Percentiles rank a stretch among this genome's conserved stretches.
These are phyloP conservation scores for Troides helena DNA, from an alignment of 2,888 invertebrate species.

Conservation along the genomic window DNA sequence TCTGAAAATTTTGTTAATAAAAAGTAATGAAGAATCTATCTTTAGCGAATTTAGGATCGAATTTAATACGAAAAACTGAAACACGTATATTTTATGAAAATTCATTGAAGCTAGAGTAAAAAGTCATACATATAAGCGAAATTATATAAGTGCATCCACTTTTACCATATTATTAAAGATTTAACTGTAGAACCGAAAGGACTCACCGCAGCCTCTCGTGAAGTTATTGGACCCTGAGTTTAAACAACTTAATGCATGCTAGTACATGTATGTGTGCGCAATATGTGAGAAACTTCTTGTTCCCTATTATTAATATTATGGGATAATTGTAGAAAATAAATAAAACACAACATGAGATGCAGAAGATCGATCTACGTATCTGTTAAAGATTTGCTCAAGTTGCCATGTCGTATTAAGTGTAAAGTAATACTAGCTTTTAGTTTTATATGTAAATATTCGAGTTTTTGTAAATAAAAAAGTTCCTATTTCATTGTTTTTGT, in stretches of 20 bases:
- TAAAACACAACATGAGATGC: neutral
- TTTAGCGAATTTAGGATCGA: neutral
- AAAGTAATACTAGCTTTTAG: slow-evolving; percentile 44
- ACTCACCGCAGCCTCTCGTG: slow-evolving; percentile 12
- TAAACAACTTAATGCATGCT: slow-evolving; percentile 12
- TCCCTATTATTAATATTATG: neutral
- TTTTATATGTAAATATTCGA: slow-evolving; percentile 59
- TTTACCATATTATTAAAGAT: neutral
- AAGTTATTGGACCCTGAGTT: slow-evolving; percentile 15
- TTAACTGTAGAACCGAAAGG: slow-evolving; percentile 11
- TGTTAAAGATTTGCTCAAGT: slow-evolving; percentile 71
- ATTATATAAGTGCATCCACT: slow-evolving; percentile 3
- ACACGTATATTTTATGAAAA: neutral
- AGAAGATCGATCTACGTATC: slow-evolving; percentile 15
- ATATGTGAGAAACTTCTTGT: neutral
- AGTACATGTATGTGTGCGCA: slow-evolving; percentile 8
- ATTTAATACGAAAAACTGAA: neutral
- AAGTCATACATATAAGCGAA: neutral
- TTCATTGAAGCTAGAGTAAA: neutral
- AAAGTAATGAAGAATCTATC: too few species aligned
- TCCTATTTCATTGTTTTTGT: slow-evolving; percentile 65
- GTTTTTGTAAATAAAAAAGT: slow-evolving; percentile 76
- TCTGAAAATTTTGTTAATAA: neutral
- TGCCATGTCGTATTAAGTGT: slow-evolving; percentile 64
- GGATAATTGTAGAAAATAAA: neutral